Base-by-base conservation (phyloP, 2,888 invertebrate species). In the Icerya purchasi region DNA sequence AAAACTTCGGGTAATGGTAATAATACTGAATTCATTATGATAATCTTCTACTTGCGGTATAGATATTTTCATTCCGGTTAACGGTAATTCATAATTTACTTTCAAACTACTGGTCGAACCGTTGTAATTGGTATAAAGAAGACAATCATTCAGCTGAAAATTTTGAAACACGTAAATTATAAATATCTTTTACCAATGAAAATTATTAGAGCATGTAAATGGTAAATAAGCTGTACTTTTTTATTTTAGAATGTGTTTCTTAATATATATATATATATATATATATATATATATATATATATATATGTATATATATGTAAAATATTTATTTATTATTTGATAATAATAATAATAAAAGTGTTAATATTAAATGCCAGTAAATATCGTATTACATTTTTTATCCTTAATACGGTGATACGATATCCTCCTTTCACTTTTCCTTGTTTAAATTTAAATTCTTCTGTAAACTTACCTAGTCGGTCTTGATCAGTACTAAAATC, bases 21-120 rank as follows among this genome's bases (percentile, higher is more conserved):
- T 74, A 59, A 78, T 73, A 66, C 72, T 76, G 66, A 78, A 77
- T 67, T 78, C 78, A 65, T 74, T 74, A 63, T 72, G 70, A 65
- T 73, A 75, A 62, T 76, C 77, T 64, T 75, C 74, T 8, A 67
- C 66, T 49, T 67, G 63, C 19, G 70, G 69, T 20, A 70, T 63
- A 50, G 66, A 65, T 54, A 78, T 76, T 68, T 73, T 74, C 76
- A 78, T 76, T 22, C 76, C 75, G 60, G 71, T 68, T 53, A 78
- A 67, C 19, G 76, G 73, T 1, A 78, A 68, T 62, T 74, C 75
- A 65, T 76, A 73, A 64, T 77, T 75, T 50, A 68, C 67, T 64
- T 69, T 69, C n/a, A 72, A 65, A 36, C 67, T 67, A n/a, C 69
- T 65, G 50, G 68, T 68, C 23, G 70, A 69, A 21, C 70, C 68